Base-by-base conservation (phyloP, 2,888 invertebrate genomes). In the Agriopis marginaria region DNA sequence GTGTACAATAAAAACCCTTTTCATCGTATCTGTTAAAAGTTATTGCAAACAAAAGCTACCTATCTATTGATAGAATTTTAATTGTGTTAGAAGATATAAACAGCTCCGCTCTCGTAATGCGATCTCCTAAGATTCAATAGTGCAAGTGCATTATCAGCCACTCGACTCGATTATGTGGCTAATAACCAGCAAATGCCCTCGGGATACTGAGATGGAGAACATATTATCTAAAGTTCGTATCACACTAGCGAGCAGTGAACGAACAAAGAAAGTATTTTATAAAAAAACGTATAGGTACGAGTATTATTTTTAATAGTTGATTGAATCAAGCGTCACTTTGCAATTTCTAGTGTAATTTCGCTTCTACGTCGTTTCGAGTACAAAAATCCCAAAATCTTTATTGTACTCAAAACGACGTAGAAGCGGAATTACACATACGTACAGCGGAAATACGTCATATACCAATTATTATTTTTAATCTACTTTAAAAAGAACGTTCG, bases 121-220 rank as follows among this genome's bases (percentile, higher is more conserved):
- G 58, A 66, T 63, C 58, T 54, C 44, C 47, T 11, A 14, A 68
- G 62, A 71, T 65, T 65, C 50, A 60, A 71, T 66, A 59, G 32
- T 66, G 71, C 68, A 72, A 72, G 66, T 72, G 68, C 71, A 72
- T 72, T 72, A 68, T 66, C 54, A 32, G 51, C 51, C 63, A 66
- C 59, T 68, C 63, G 60, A 68, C 75, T 68, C 69, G 50, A 76
- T 76, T 71, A 72, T 42, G 63, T 32, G 50, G 73, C 51, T 68
- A 67, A 72, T 75, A 72, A 51, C 56, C 55, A 50, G 56, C 49
- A 58, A 71, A 66, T 72, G 65, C 73, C 65, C 62, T 14, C 7
- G 72, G 70, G 73, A 68, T n/a, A 47, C 56, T 11, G 50, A 4
- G 42, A 10, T 12, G 44, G 55, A 39, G 60, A 61, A 60, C 44